Percentiles rank a stretch among this genome's conserved stretches.
These are phyloP conservation scores for Nyctereutes procyonoides DNA, from an alignment of 2,113 vertebrate species.

Conservation along the genomic window DNA sequence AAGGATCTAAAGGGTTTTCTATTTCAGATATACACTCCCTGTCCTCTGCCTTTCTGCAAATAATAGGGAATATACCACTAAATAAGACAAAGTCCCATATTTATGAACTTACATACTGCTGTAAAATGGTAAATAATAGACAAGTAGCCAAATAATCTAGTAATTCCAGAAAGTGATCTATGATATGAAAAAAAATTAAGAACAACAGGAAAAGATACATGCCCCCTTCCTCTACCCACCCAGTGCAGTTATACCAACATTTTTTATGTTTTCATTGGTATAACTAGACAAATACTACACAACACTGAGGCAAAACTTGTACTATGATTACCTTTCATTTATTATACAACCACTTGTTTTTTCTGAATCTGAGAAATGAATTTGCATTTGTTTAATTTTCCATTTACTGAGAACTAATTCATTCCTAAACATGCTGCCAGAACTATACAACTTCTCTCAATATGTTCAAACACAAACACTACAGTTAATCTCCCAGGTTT, in stretches of 20 bases:
- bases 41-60: neutral
- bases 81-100: neutral
- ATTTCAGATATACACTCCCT: neutral
- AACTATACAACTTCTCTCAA: neutral
- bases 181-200: neutral
- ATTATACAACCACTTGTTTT: neutral
- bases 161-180: conserved; percentile 23
- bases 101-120: neutral
- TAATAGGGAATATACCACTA: neutral
- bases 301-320: neutral
- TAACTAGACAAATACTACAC: neutral
- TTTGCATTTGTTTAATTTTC: conserved; percentile 25
- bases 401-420: neutral
- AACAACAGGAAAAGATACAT: neutral
- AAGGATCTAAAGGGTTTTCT: neutral
- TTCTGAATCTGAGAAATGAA: neutral
- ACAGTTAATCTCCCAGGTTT: neutral
- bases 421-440: neutral
- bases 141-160: neutral
- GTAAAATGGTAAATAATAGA: conserved; percentile 14
- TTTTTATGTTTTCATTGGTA: neutral
- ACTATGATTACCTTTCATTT: neutral
- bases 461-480: neutral
- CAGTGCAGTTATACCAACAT: neutral
- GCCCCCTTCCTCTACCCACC: neutral